Conservation (phyloP, 2,888 invertebrate species). For the Meganola albula region DNA sequence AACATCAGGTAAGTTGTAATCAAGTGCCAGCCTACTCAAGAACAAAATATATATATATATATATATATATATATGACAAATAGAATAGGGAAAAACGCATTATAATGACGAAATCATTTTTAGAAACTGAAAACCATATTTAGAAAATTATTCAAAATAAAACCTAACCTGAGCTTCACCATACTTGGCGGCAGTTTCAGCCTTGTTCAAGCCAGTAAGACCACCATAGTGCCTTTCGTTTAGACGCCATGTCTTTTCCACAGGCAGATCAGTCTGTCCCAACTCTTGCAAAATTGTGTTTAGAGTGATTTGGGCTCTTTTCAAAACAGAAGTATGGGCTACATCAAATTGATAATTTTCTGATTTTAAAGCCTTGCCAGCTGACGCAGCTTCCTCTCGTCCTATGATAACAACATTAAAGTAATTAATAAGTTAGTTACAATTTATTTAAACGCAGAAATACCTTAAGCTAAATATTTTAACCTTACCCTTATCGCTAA, state of each 20-base stretch:
- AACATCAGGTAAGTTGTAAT: no score
- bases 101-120: no score
- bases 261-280: slow-evolving; percentile 81
- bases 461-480: no score
- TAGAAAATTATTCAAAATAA: no score
- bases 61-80: no score
- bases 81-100: no score
- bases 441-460: no score
- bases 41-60: no score
- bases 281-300: slow-evolving; percentile 82
- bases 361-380: slow-evolving; percentile 84
- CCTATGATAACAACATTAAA: slow-evolving; percentile 56
- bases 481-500: slow-evolving; percentile 81
- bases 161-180: slow-evolving; percentile 85
- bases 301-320: slow-evolving; percentile 86
- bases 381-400: slow-evolving; percentile 81
- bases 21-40: no score
- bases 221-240: slow-evolving; percentile 94
- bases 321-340: slow-evolving; percentile 88
- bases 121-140: no score
- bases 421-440: not conserved
- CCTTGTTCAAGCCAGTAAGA: slow-evolving; percentile 90
- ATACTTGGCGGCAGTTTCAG: slow-evolving; percentile 89
- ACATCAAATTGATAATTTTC: slow-evolving; percentile 85
- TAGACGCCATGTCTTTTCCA: slow-evolving; percentile 87